These are phyloP conservation scores for Zaprionus tsacasi DNA, from an alignment of 1,140 invertebrate genomes.

Conservation along the genomic window DNA sequence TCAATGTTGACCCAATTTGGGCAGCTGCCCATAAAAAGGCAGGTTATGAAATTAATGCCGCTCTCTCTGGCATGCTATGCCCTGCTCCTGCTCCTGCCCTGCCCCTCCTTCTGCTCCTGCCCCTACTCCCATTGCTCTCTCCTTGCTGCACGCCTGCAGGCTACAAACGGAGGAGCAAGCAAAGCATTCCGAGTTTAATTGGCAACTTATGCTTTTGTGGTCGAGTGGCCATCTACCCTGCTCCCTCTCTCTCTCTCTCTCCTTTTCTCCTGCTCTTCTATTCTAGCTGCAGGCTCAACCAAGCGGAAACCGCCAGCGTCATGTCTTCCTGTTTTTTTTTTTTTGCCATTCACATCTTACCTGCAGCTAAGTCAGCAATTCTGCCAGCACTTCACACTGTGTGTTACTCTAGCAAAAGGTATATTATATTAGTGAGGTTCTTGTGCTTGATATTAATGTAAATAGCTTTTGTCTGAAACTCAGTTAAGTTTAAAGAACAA, in stretches of 20 bases:
- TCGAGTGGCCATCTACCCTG: slow-evolving; percentile 51
- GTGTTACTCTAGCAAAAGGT: neutral
- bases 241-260: neutral
- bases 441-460: neutral
- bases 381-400: slow-evolving; percentile 15
- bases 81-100: neutral
- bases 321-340: slow-evolving; percentile 26
- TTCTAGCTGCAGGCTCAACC: neutral
- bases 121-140: too few species aligned
- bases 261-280: neutral
- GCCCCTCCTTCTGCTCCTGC: slow-evolving; percentile 25
- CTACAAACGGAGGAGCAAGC: slow-evolving; percentile 45
- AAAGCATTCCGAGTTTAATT: slow-evolving; percentile 81
- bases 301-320: slow-evolving; percentile 47
- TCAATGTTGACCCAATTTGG: slow-evolving; percentile 82
- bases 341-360: slow-evolving; percentile 22
- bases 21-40: slow-evolving; percentile 78
- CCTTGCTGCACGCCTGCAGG: slow-evolving; percentile 28
- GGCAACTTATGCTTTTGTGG: slow-evolving; percentile 82
- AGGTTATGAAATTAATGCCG: slow-evolving; percentile 79
- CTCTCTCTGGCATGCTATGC: slow-evolving; percentile 32
- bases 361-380: slow-evolving; percentile 55
- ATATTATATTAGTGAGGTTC: neutral
- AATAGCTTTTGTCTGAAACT: neutral
- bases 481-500: neutral